Conservation (phyloP, 2,113 vertebrate species). For the Anseranas semipalmata region DNA sequence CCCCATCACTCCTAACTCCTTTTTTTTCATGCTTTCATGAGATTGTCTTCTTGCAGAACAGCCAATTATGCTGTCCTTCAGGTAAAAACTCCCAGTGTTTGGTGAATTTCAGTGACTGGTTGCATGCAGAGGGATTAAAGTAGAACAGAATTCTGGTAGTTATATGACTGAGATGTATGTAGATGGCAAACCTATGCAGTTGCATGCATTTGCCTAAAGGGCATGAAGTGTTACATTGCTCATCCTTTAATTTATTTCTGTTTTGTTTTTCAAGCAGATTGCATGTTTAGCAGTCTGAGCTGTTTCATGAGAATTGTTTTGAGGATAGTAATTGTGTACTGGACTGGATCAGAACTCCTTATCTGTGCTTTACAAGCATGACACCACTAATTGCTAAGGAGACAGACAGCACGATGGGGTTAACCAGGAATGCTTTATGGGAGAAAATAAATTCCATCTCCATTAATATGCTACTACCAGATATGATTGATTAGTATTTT, state of each 20-base stretch:
- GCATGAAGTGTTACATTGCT: rapidly evolving
- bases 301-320: background rate
- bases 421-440: background rate
- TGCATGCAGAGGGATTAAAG: background rate
- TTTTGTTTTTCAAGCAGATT: background rate
- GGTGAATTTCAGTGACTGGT: background rate
- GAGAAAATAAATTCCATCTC: conserved; percentile 40
- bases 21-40: conserved; percentile 9
- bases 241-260: background rate
- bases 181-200: background rate
- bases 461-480: conserved; percentile 12
- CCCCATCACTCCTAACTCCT: background rate
- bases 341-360: background rate
- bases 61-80: background rate
- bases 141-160: background rate
- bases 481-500: conserved; percentile 44
- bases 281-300: background rate
- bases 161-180: background rate
- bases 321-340: background rate
- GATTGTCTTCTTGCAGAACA: background rate
- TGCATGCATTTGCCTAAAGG: background rate
- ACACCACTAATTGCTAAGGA: background rate
- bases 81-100: background rate
- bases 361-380: background rate
- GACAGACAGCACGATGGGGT: background rate